A percentile compares a stretch with the other conserved stretches of the same genome.
Evolutionary conservation across 1,140 invertebrate genomes (phyloP).

Genomic region (Nephotettix cincticeps): DNA sequence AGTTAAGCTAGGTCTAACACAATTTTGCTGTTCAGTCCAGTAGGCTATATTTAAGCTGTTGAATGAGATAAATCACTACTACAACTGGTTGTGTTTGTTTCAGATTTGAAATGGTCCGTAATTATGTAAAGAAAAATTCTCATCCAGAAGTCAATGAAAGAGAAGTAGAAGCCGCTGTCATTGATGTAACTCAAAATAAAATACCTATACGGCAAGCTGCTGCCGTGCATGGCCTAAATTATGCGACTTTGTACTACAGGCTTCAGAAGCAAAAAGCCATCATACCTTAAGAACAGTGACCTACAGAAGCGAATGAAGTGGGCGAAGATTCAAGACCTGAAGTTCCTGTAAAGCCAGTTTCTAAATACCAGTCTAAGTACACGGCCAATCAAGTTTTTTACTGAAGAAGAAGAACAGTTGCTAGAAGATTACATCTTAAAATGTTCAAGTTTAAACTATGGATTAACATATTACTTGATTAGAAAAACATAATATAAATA

Average conservation of each 20-base stretch:
- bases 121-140: neutral
- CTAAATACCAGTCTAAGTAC: constrained; percentile 20
- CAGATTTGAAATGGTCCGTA: neutral
- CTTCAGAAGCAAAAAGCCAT: neutral
- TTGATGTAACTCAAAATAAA: neutral
- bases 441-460: constrained; percentile 16
- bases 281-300: neutral
- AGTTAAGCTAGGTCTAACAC: neutral
- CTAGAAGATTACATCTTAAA: constrained; percentile 6
- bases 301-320: neutral
- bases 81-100: neutral
- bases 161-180: constrained; percentile 4
- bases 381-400: constrained; percentile 12
- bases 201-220: neutral
- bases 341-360: neutral
- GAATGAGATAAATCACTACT: neutral
- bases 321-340: neutral
- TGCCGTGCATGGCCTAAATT: neutral
- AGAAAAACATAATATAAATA: constrained; percentile 15
- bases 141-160: constrained; percentile 5
- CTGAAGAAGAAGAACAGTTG: constrained; percentile 12
- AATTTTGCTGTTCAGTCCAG: neutral
- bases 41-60: neutral
- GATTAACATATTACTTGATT: constrained; percentile 8
- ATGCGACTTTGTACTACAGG: constrained; percentile 2